Percentiles rank a stretch among this genome's conserved stretches.
Conservation (phyloP, 2,797 vertebrate genomes). For the Hydrolagus colliei region DNA sequence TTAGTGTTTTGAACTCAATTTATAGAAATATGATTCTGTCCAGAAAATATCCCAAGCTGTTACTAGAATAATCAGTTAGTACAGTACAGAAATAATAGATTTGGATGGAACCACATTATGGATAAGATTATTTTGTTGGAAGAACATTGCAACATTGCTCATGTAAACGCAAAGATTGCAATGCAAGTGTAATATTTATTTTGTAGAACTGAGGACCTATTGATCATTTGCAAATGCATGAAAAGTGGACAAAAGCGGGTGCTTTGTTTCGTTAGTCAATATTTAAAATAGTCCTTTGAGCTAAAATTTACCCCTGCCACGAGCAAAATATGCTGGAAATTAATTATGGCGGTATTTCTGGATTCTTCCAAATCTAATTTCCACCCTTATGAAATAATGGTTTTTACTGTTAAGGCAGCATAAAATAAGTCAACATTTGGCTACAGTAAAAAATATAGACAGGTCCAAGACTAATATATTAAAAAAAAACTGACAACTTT, state of each 20-base stretch:
- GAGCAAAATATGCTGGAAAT: not conserved
- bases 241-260: too few relatives aligned
- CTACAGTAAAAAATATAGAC: not conserved
- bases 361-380: not conserved
- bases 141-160: not conserved
- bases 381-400: not conserved
- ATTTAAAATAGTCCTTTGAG: not conserved
- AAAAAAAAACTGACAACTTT: not conserved
- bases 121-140: not conserved
- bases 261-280: not conserved
- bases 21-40: slow-evolving; percentile 48
- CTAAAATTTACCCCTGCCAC: not conserved
- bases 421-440: not conserved
- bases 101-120: too few relatives aligned
- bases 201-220: too few relatives aligned
- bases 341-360: not conserved
- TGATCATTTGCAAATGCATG: too few relatives aligned
- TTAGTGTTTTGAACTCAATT: slow-evolving; percentile 51
- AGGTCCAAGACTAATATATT: not conserved
- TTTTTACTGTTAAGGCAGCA: not conserved
- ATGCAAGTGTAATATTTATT: not conserved
- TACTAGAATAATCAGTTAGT: not conserved
- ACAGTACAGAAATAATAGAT: too few relatives aligned
- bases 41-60: not conserved
- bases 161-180: not conserved